These are phyloP conservation scores for Oeneis ivallda DNA, from an alignment of 2,888 invertebrate genomes.

Conservation along the genomic window DNA sequence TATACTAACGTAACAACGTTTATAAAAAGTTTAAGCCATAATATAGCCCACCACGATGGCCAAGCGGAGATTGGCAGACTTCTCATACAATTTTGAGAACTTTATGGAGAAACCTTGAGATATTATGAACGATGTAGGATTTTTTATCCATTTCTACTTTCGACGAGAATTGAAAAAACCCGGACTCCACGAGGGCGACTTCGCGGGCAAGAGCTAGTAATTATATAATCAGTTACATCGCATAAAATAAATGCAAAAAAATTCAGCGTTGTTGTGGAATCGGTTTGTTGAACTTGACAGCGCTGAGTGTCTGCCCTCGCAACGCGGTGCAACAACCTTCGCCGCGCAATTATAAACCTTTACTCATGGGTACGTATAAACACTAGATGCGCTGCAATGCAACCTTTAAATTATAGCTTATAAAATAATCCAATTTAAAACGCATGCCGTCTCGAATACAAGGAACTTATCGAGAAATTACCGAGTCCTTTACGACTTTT, in stretches of 20 bases:
- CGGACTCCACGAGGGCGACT: too few species aligned
- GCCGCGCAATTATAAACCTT: slow-evolving; percentile 78
- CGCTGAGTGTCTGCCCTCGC: slow-evolving; percentile 63
- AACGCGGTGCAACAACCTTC: slow-evolving; percentile 75
- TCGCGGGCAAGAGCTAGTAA: not conserved
- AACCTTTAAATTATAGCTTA: slow-evolving; percentile 16
- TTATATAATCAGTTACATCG: slow-evolving; percentile 13
- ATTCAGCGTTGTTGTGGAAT: slow-evolving; percentile 46
- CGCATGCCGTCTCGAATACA: not conserved
- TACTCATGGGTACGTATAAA: slow-evolving; percentile 43
- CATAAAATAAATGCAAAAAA: slow-evolving; percentile 19
- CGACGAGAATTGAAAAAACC: too few species aligned
- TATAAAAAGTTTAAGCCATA: too few species aligned
- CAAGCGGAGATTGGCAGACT: too few species aligned
- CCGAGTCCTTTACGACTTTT: not conserved
- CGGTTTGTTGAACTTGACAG: slow-evolving; percentile 77
- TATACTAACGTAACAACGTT: too few species aligned
- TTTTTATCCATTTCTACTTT: too few species aligned
- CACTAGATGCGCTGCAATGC: slow-evolving; percentile 13
- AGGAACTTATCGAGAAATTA: not conserved
- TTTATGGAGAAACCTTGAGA: too few species aligned
- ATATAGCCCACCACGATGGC: too few species aligned
- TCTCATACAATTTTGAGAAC: too few species aligned
- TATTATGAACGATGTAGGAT: too few species aligned
- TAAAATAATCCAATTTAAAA: slow-evolving; percentile 18